Percentiles rank a stretch among this genome's conserved stretches.
Conservation (phyloP, 2,888 invertebrate genomes). For the Tetranychus piercei region DNA sequence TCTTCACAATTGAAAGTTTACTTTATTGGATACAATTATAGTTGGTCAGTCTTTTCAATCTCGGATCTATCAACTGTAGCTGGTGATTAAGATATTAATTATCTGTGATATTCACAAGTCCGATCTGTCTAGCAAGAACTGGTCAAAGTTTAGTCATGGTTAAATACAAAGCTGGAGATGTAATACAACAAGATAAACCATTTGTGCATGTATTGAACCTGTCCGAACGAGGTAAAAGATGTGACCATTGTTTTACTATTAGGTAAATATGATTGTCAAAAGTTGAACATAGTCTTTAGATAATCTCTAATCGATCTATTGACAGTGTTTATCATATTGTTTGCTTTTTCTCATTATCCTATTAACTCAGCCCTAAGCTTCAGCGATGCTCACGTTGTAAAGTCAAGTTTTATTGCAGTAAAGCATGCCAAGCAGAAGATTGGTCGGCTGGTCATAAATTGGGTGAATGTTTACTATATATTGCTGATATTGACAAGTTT, state of each 20-base stretch:
- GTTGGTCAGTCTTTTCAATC: too few species aligned
- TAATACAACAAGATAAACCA: slow-evolving; percentile 51
- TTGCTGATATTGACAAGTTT: background rate
- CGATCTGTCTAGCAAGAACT: too few species aligned
- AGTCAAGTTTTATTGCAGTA: slow-evolving; percentile 62
- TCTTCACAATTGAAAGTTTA: too few species aligned
- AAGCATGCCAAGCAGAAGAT: slow-evolving; percentile 46
- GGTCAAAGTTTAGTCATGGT: slow-evolving; percentile 1
- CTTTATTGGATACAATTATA: too few species aligned
- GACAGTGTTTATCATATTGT: background rate
- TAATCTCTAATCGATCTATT: background rate
- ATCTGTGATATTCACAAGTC: too few species aligned
- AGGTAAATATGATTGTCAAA: slow-evolving; percentile 38
- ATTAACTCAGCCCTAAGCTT: slow-evolving; percentile 24
- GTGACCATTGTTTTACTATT: slow-evolving; percentile 52
- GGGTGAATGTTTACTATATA: slow-evolving; percentile 24
- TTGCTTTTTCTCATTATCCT: background rate
- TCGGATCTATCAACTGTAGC: too few species aligned
- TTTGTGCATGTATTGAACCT: slow-evolving; percentile 54
- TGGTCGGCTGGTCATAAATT: slow-evolving; percentile 18
- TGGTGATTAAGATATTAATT: too few species aligned
- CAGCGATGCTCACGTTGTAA: slow-evolving; percentile 59
- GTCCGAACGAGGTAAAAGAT: slow-evolving; percentile 48
- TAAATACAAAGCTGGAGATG: slow-evolving; percentile 38
- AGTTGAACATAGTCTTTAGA: background rate